Base-by-base conservation (phyloP, 2,797 vertebrate species). In the Alauda arvensis region DNA sequence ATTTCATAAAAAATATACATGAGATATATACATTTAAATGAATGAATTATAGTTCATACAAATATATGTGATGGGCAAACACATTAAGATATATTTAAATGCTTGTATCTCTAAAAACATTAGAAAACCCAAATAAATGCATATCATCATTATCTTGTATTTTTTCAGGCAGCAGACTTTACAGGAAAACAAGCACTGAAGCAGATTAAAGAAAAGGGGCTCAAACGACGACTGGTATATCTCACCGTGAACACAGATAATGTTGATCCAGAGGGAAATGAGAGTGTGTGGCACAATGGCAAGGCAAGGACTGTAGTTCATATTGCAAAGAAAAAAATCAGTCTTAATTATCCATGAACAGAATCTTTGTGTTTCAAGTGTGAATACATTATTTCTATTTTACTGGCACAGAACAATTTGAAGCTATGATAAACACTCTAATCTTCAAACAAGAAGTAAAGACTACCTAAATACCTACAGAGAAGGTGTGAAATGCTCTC, bases 221-320 rank as follows among this genome's bases (percentile, higher is more conserved):
- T 99, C 93, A 98, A 92, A 87, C 98, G 98, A 83, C 98, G 97
- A 70, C 96, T 99, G 65, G 98, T 98, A 3, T 99, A 98, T 96
- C 97, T 99, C 92, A 97, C 96, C 8, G 49, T 99, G 93, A 95
- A 98, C 76, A 99, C 99, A 1, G 98, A 99, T 37, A 87, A 98
- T 2, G 93, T 99, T 7, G 99, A 99, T 96, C 99, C 99, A 0
- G 99, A 99, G 93, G 99, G 99, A 93, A 99, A 99, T 78, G 99
- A 99, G 94, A 99, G 98, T 17, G 89, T 99, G 87, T 99, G 99
- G 99, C 94, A 96, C 85, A 95, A 98, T 12, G 98, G 97, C 91
- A 98, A 99, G 98, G 99, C 98, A 72, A 94, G 97, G 52, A 52
- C 55, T 51, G 21, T 12, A 90, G 48, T 39, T 79, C 49, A 45